These are phyloP conservation scores for Tromatobia lineatoria DNA, from an alignment of 2,888 invertebrate genomes.

Conservation along the genomic window DNA sequence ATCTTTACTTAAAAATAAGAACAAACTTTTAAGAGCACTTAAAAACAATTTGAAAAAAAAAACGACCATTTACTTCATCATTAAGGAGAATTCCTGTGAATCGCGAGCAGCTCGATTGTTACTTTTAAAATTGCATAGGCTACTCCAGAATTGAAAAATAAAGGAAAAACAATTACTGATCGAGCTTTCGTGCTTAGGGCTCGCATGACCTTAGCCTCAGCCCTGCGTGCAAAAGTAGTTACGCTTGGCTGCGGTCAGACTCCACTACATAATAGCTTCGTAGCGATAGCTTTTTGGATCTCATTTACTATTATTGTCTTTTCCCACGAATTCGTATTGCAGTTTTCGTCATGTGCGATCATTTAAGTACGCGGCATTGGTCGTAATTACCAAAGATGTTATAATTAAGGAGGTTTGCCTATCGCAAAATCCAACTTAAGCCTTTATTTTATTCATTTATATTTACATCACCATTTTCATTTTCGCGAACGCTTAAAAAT, in stretches of 20 bases:
- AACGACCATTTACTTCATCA: too few relatives aligned
- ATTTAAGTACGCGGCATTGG: too few relatives aligned
- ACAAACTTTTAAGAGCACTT: too few relatives aligned
- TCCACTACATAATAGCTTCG: constrained; percentile 39
- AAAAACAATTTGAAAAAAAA: too few relatives aligned
- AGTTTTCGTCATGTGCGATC: not conserved
- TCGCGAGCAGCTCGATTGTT: not conserved
- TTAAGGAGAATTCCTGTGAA: not conserved
- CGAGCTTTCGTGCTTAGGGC: constrained; percentile 1
- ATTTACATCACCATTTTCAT: too few relatives aligned
- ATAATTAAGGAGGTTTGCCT: too few relatives aligned
- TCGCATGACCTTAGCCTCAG: constrained; percentile 53
- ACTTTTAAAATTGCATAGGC: not conserved
- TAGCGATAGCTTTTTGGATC: constrained; percentile 27
- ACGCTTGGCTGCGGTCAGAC: constrained; percentile 56
- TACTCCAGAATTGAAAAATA: not conserved
- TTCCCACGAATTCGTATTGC: constrained; percentile 1
- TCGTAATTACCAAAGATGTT: too few relatives aligned
- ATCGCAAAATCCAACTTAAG: too few relatives aligned
- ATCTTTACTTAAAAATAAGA: too few relatives aligned
- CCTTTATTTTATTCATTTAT: too few relatives aligned
- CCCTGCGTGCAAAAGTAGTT: constrained; percentile 63
- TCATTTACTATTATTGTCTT: constrained; percentile 10
- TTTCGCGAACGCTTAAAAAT: too few relatives aligned
- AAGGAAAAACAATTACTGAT: not conserved